Base-by-base conservation (phyloP, 1,140 invertebrate genomes). In the Muscidifurax raptorellus region DNA sequence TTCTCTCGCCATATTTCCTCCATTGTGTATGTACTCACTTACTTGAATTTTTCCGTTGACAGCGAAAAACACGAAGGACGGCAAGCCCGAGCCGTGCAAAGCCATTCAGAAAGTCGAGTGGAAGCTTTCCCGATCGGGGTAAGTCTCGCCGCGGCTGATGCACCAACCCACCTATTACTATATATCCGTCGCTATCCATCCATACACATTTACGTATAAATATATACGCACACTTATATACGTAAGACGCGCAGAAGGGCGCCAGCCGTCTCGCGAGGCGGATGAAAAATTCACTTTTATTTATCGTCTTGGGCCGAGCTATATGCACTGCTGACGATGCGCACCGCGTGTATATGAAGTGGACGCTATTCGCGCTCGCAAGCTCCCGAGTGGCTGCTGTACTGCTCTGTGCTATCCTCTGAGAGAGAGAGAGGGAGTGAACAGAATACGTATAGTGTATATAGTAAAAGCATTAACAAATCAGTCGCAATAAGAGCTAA, bases 101-200 rank as follows among this genome's bases (percentile, higher is more conserved):
- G 95, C 97, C 32, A 99, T 99, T 91, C 96, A 96, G 89, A 98
- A 98, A 95, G 96, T 99, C 69, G 97, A 99, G 91, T 99, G 98
- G 97, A 98, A 98, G 92, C 96, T 97, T 74, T 96, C 96, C 67
- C 96, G 95, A 94, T 95, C 95, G 87, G 97, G 98, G 98, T 99
- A 95, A 95, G 95, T 93, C 44, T 85, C 25, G 27, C 13, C 22
- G n/a, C n/a, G n/a, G n/a, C n/a, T n/a, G n/a, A n/a, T n/a, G n/a
- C n/a, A n/a, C n/a, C n/a, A n/a, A n/a, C n/a, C n/a, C n/a, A n/a
- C n/a, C n/a, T n/a, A n/a, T 40, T 9, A 9, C 30, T 40, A 40
- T 40, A 40, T 40, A 40, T 40, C 36, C 9, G 3, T 40, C 36
- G 9, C 3, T 40, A 40, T 40, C 36, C 36, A 40, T 40, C 36